Conservation (phyloP, 2,113 vertebrate genomes). For the Dolichotis patagonum region DNA sequence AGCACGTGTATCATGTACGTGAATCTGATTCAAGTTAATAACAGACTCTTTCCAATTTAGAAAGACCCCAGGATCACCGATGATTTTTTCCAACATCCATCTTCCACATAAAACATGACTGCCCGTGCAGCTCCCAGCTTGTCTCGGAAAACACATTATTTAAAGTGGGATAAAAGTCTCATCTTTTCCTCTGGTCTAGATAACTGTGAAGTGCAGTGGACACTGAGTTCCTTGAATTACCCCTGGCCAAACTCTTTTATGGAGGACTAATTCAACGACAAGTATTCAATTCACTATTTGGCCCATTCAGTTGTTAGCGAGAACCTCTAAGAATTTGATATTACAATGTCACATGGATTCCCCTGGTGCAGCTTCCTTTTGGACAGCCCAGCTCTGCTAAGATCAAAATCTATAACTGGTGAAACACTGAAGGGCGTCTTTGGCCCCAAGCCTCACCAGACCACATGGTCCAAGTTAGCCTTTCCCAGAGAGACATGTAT, state of each 20-base stretch:
- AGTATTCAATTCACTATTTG: no score
- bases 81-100: neutral
- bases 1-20: fast-evolving
- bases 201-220: neutral
- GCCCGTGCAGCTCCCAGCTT: neutral
- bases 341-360: neutral
- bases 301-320: neutral
- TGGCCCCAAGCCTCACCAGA: neutral
- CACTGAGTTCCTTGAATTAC: fast-evolving
- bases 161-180: neutral
- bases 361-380: neutral
- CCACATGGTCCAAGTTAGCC: fast-evolving
- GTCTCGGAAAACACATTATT: neutral
- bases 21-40: neutral
- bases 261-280: neutral
- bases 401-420: neutral
- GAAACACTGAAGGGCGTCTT: neutral
- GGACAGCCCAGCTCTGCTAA: neutral
- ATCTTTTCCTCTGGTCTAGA: neutral
- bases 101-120: neutral
- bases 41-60: neutral
- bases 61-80: fast-evolving
- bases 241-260: no score
- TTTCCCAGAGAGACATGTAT: fast-evolving
- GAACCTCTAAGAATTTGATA: neutral